These are phyloP conservation scores for Formica selysi DNA, from an alignment of 1,140 invertebrate species.

Conservation along the genomic window DNA sequence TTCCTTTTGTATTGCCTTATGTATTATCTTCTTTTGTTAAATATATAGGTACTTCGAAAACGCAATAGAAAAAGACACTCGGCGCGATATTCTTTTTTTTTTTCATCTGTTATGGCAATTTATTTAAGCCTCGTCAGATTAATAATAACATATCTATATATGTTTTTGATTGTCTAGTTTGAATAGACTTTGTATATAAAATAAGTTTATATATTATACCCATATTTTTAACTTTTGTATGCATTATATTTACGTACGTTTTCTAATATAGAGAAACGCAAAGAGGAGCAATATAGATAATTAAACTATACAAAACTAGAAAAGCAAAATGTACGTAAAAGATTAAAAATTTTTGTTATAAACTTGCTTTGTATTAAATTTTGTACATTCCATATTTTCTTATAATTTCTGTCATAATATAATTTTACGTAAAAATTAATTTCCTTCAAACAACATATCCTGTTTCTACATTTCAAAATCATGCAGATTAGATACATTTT, in stretches of 20 bases:
- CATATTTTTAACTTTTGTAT: neutral
- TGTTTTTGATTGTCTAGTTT: neutral
- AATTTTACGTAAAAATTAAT: constrained; percentile 7
- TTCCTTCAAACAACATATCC: neutral
- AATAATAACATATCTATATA: neutral
- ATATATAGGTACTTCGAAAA: neutral
- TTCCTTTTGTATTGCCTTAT: constrained; percentile 4
- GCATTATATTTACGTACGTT: neutral
- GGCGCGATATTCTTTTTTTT: neutral
- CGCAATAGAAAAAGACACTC: neutral
- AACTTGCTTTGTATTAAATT: neutral
- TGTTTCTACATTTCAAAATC: neutral
- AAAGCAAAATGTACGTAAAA: neutral
- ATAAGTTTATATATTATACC: neutral
- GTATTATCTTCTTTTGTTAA: constrained; percentile 36
- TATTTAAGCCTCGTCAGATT: neutral
- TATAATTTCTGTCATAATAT: neutral
- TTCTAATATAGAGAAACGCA: neutral
- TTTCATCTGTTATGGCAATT: neutral
- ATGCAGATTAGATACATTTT: neutral
- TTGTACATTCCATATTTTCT: neutral
- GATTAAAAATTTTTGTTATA: neutral
- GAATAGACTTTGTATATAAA: neutral
- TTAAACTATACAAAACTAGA: neutral
- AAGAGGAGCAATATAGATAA: neutral